A percentile compares a stretch with the other conserved stretches of the same genome.
Evolutionary conservation across 2,797 vertebrate species (phyloP).

Genomic region (Tarsius wallacei): DNA sequence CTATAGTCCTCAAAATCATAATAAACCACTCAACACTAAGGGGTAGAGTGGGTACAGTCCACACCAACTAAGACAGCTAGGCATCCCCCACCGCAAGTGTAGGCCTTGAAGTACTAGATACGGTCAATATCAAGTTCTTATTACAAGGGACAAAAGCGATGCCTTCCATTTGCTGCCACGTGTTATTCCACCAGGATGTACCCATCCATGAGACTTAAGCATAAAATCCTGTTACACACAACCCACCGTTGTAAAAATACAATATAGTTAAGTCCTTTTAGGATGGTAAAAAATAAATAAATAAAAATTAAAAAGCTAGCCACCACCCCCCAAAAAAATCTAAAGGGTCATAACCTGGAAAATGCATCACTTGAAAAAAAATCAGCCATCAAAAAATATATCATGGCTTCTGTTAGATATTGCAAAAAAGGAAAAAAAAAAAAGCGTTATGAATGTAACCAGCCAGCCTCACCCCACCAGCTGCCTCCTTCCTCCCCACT

Average conservation of each 20-base stretch:
- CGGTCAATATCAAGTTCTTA: conserved; percentile 6
- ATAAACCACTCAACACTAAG: background rate
- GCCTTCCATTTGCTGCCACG: conserved; percentile 42
- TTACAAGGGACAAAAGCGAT: conserved; percentile 72
- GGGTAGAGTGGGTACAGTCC: background rate
- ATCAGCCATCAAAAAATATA: conserved; percentile 1
- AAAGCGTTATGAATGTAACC: background rate
- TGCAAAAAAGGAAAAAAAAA: background rate
- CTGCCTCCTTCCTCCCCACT: conserved; percentile 3
- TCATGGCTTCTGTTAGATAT: conserved; percentile 1
- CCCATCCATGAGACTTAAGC: background rate
- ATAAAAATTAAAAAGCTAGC: no score
- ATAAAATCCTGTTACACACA: conserved; percentile 46
- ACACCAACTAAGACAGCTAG: background rate
- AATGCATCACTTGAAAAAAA: conserved; percentile 25
- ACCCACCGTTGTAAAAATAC: background rate
- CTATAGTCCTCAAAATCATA: background rate
- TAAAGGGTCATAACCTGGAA: background rate
- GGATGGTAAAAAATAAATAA: background rate
- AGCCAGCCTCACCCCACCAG: background rate
- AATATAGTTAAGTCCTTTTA: background rate
- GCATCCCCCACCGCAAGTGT: background rate
- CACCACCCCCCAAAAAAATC: background rate
- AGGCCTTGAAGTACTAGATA: background rate
- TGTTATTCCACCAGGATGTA: background rate